Evolutionary conservation across 1,140 invertebrate species (phyloP), one percentile per base, ranked within the genome.

Genomic region (Chrysomallon squamiferum): DNA sequence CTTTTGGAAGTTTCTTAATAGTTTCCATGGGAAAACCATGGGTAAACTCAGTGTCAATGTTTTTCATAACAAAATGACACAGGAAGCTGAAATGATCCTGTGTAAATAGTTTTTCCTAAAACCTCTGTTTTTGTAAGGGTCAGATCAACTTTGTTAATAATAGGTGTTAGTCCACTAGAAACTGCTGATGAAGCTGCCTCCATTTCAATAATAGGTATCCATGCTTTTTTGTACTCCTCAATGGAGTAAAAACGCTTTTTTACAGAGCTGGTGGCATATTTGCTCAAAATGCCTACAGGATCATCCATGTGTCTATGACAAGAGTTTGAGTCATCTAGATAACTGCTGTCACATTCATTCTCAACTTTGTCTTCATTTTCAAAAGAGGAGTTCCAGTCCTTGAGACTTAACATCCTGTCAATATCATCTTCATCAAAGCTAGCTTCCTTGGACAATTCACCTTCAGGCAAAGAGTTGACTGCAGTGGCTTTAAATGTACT

Each of bases 191-290:
- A 22, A 13, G 71, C 73, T 20, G 78, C 73, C 65, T 83, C 79
- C 68, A 83, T 69, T 22, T 71, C 71, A n/a, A 81, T 58, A 22
- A 82, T 60, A 22, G 77, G 72, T 29, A 73, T 45, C 79, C 79
- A 81, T 18, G 13, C 67, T 59, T 33, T 68, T 25, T 73, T 54
- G 62, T 81, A 83, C 18, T 69, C 60, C 25, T 68, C 50, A 43
- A 68, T 62, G 49, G 72, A 58, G 33, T 27, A 25, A 32, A 74
- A 74, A 4, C 49, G 52, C 33, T 62, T 61, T 5, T 66, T 54
- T 20, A 68, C 59, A n/a, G 61, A 50, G 13, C 32, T 22, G 15
- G 59, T 59, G 4, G 50, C 66, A n/a, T n/a, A 35, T 18, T 20
- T 13, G 27, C 59, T 59, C 56, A 79, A 77, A 47, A 73, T 72